Conservation (phyloP, 2,113 vertebrate genomes). For the Sebastes fasciatus region DNA sequence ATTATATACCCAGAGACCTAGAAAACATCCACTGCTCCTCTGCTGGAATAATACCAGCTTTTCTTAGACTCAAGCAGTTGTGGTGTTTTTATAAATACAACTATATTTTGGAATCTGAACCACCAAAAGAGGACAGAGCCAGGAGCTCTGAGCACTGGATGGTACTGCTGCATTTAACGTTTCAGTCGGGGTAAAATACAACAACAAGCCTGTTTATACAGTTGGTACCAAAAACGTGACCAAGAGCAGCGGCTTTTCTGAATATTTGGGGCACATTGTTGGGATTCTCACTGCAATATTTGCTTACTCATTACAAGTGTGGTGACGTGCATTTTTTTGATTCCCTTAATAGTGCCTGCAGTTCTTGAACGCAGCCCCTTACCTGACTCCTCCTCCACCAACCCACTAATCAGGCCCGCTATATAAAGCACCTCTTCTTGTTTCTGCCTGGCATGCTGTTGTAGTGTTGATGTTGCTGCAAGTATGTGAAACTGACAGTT, state of each 20-base stretch:
- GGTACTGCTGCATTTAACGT: constrained; percentile 15
- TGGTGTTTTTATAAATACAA: background rate
- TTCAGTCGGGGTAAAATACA: no score
- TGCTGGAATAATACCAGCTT: background rate
- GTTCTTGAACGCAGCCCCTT: no score
- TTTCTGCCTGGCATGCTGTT: no score
- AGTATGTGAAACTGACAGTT: no score
- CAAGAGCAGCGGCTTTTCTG: constrained; percentile 39
- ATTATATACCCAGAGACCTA: background rate
- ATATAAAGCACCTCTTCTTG: no score
- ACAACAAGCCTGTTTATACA: constrained; percentile 63
- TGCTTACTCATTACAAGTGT: background rate
- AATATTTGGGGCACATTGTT: constrained; percentile 69
- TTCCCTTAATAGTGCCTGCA: no score
- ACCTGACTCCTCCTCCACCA: no score
- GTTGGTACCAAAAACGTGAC: constrained; percentile 37
- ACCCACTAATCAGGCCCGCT: no score
- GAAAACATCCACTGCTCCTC: background rate
- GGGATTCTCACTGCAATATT: constrained; percentile 1
- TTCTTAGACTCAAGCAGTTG: background rate
- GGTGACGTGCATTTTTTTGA: no score
- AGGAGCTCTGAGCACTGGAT: constrained; percentile 76
- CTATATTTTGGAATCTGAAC: background rate
- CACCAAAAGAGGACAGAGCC: constrained; percentile 64
- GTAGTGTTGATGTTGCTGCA: no score